These are phyloP conservation scores for Polyergus mexicanus DNA, from an alignment of 1,140 invertebrate species.

Conservation along the genomic window DNA sequence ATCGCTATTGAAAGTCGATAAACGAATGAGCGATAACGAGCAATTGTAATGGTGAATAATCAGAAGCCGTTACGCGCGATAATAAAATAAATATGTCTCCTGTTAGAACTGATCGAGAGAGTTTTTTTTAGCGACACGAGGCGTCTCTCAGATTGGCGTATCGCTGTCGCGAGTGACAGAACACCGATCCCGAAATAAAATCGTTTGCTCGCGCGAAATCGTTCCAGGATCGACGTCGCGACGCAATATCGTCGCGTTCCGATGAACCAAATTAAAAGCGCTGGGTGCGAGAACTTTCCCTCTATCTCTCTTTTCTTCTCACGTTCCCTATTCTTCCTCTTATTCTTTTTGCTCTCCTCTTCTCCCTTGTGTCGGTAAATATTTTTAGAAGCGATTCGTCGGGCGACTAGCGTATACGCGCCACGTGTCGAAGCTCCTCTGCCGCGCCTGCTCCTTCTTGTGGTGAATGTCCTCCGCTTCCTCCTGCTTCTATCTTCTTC, in stretches of 20 bases:
- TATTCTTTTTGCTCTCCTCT: constrained; percentile 24
- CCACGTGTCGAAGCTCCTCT: constrained; percentile 72
- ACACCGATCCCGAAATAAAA: constrained; percentile 39
- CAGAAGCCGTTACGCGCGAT: background rate
- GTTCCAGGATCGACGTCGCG: constrained; percentile 11
- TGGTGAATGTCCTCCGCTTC: constrained; percentile 69
- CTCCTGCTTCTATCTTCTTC: background rate
- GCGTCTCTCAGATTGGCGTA: background rate
- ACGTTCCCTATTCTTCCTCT: constrained; percentile 17
- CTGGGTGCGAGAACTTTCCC: constrained; percentile 2
- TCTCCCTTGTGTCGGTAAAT: constrained; percentile 52
- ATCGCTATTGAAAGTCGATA: constrained; percentile 31
- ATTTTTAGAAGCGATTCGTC: constrained; percentile 75
- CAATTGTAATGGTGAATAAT: background rate
- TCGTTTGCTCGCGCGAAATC: constrained; percentile 21
- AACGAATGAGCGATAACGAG: constrained; percentile 2
- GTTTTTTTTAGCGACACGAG: background rate
- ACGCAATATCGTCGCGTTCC: constrained; percentile 59
- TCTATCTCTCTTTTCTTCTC: background rate
- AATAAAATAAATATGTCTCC: constrained; percentile 7
- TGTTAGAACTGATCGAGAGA: background rate
- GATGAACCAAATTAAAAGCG: constrained; percentile 57
- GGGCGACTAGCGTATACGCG: constrained; percentile 68
- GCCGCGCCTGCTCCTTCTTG: constrained; percentile 32
- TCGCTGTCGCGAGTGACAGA: background rate